Conservation (phyloP, 2,113 vertebrate species). For the Scolopax mira region DNA sequence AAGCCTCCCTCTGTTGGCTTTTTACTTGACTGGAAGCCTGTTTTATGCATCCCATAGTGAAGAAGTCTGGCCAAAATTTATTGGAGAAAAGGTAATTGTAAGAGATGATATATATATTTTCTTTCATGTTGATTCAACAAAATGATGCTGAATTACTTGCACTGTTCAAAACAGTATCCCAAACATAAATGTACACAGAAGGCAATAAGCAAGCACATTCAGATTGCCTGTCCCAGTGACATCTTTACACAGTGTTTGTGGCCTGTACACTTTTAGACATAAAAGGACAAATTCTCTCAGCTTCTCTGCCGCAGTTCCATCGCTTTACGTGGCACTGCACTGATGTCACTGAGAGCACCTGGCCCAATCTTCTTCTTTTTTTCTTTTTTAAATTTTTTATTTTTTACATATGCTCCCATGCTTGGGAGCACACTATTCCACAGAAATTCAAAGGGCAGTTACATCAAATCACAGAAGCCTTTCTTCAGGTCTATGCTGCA, state of each 20-base stretch:
- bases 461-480: constrained; percentile 38
- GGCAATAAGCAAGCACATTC: constrained; percentile 20
- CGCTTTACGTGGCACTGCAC: background rate
- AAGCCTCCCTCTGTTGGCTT: background rate
- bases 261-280: background rate
- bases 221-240: constrained; percentile 31
- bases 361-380: background rate
- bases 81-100: background rate
- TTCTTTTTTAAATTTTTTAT: background rate
- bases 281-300: background rate
- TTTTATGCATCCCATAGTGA: background rate
- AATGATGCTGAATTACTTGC: background rate
- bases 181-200: constrained; percentile 22
- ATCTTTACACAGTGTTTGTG: constrained; percentile 48
- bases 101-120: background rate
- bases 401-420: background rate
- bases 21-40: background rate
- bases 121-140: background rate
- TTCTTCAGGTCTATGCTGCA: constrained; percentile 21
- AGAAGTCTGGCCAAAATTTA: background rate
- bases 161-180: background rate
- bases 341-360: background rate
- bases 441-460: constrained; percentile 36
- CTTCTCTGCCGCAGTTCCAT: background rate
- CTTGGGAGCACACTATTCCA: constrained; percentile 19